These are phyloP conservation scores for Toxotes chatareus DNA, from an alignment of 2,113 vertebrate species.

Conservation along the genomic window DNA sequence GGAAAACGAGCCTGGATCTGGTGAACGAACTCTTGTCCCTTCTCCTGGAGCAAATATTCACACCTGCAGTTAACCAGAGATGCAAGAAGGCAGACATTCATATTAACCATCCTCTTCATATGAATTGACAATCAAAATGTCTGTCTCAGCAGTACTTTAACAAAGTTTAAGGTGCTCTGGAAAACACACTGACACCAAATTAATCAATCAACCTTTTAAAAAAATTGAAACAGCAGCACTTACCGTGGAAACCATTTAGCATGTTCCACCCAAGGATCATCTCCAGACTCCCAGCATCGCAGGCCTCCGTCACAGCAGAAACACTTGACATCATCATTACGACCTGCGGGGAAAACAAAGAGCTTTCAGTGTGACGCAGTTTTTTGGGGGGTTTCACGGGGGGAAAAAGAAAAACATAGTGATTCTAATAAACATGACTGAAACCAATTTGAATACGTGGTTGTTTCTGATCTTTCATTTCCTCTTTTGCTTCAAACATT, in stretches of 20 bases:
- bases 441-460: neutral
- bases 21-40: conserved; percentile 93
- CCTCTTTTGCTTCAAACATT: neutral
- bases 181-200: neutral
- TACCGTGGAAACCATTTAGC: conserved; percentile 99
- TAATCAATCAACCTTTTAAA: neutral
- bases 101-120: neutral
- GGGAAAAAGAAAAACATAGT: neutral
- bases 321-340: conserved; percentile 97
- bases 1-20: conserved; percentile 96
- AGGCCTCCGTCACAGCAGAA: conserved; percentile 98
- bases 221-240: neutral
- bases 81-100: neutral
- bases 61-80: conserved; percentile 83
- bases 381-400: neutral
- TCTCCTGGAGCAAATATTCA: conserved; percentile 94
- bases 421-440: neutral
- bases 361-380: neutral
- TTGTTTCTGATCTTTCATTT: conserved; percentile 19
- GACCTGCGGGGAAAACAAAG: conserved; percentile 81
- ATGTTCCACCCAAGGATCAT: conserved; percentile 98
- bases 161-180: neutral
- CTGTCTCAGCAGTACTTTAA: neutral
- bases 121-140: neutral
- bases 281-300: conserved; percentile 97